Evolutionary conservation across 2,797 vertebrate species (phyloP).

Genomic region (Gambelia wislizenii): DNA sequence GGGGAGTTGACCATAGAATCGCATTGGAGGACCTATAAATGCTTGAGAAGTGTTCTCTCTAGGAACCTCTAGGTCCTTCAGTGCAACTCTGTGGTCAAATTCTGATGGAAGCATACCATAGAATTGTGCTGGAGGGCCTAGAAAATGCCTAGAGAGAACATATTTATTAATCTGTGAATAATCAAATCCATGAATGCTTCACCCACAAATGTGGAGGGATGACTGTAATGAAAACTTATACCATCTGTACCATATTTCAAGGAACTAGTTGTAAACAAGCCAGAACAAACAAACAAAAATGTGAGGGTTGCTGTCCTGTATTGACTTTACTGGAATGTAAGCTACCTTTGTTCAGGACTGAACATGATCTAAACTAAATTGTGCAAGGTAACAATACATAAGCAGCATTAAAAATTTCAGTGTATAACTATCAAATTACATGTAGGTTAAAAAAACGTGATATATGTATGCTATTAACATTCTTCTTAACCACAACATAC

Average conservation of each 20-base stretch:
- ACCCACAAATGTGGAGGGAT: too few relatives aligned
- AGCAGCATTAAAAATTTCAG: background rate
- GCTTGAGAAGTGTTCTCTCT: too few relatives aligned
- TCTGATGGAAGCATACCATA: too few relatives aligned
- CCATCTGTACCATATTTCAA: background rate
- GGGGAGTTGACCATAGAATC: too few relatives aligned
- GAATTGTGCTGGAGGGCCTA: too few relatives aligned
- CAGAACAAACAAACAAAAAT: background rate
- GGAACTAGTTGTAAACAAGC: background rate
- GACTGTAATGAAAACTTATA: background rate
- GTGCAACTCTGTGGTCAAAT: too few relatives aligned
- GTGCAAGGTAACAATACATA: conserved; percentile 2
- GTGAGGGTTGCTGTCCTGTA: background rate
- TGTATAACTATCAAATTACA: conserved; percentile 6
- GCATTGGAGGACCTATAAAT: too few relatives aligned
- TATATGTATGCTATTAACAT: conserved; percentile 1
- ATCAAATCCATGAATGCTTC: too few relatives aligned
- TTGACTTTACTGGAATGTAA: background rate
- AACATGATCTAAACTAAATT: background rate
- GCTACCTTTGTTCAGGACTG: background rate
- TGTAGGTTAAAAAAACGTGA: conserved; percentile 13
- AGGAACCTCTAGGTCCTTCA: too few relatives aligned
- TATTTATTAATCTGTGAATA: too few relatives aligned
- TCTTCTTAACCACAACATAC: background rate
- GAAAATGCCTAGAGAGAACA: too few relatives aligned